phyloP scores from a whole-genome alignment of 2,888 invertebrate species.

The Cancer borealis region DNA sequence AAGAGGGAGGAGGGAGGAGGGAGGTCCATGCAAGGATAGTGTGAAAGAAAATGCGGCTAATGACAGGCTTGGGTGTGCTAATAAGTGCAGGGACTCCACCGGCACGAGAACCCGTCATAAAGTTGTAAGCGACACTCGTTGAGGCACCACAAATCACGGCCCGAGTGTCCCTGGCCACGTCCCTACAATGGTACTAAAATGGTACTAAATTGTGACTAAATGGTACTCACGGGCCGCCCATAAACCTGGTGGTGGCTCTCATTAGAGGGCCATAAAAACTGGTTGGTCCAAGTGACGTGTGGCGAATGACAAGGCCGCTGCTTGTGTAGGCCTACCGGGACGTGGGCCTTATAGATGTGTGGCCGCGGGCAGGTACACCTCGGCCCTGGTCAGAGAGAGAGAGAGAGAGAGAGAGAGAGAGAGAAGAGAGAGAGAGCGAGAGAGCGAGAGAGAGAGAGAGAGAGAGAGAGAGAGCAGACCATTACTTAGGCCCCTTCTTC shows the following conservation, averaged over 20 bases:
- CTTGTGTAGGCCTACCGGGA: constrained; percentile 62
- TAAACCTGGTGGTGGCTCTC: constrained; percentile 69
- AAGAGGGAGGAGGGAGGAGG: constrained; percentile 26
- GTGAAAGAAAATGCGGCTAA: constrained; percentile 54
- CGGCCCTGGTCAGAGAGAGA: background rate
- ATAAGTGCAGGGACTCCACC: background rate
- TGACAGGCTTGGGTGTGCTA: background rate
- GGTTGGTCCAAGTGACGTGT: constrained; percentile 68
- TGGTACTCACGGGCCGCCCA: constrained; percentile 69
- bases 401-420: constrained; percentile 10
- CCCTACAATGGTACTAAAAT: constrained; percentile 71
- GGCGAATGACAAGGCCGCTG: constrained; percentile 60
- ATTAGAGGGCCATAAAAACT: constrained; percentile 70
- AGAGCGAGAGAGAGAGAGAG: constrained; percentile 36
- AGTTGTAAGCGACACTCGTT: constrained; percentile 58
- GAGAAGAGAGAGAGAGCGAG: constrained; percentile 12
- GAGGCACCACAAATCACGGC: constrained; percentile 63
- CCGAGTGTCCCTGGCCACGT: constrained; percentile 66
- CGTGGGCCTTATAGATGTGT: constrained; percentile 50
- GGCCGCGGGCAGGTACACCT: constrained; percentile 46
- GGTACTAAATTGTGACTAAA: constrained; percentile 72
- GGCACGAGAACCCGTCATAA: constrained; percentile 55
- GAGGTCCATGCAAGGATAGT: constrained; percentile 18
- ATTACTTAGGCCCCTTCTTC: background rate
- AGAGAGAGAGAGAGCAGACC: constrained; percentile 10